These are phyloP conservation scores for Tethya wilhelma DNA, from an alignment of 37 sponge, comb jelly and placozoan species.

Conservation along the genomic window DNA sequence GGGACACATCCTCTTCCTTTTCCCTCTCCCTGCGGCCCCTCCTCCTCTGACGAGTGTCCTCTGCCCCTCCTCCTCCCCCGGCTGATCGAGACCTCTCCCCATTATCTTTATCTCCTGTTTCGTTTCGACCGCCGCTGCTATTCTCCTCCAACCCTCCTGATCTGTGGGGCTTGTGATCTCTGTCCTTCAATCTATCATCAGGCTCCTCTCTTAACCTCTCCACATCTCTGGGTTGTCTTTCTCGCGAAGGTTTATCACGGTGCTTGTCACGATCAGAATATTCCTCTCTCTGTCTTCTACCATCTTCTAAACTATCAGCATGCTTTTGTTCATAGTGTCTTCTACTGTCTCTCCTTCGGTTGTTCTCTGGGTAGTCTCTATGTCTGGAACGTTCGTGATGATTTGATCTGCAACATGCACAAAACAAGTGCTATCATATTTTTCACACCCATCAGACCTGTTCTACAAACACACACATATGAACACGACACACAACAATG, in stretches of 20 bases:
- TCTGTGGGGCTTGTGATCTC: background rate
- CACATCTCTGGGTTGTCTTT: background rate
- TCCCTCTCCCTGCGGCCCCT: constrained; percentile 16
- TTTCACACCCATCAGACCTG: too few relatives aligned
- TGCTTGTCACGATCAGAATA: background rate
- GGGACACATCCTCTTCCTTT: background rate
- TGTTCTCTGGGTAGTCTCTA: too few relatives aligned
- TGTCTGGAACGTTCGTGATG: too few relatives aligned
- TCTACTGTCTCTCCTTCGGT: too few relatives aligned
- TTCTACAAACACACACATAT: too few relatives aligned
- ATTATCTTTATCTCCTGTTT: background rate
- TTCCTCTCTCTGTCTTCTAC: background rate
- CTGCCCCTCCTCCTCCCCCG: constrained; percentile 10
- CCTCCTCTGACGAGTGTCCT: background rate
- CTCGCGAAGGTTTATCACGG: background rate
- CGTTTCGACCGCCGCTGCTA: too few relatives aligned
- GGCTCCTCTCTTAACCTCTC: background rate
- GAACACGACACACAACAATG: too few relatives aligned
- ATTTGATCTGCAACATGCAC: too few relatives aligned
- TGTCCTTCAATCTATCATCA: background rate
- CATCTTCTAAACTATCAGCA: too few relatives aligned
- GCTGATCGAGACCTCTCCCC: constrained; percentile 7
- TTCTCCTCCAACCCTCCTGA: background rate
- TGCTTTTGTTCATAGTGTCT: too few relatives aligned
- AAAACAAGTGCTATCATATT: too few relatives aligned